Evolutionary conservation across 2,113 vertebrate genomes (phyloP).

Genomic region (Pongo pygmaeus): DNA sequence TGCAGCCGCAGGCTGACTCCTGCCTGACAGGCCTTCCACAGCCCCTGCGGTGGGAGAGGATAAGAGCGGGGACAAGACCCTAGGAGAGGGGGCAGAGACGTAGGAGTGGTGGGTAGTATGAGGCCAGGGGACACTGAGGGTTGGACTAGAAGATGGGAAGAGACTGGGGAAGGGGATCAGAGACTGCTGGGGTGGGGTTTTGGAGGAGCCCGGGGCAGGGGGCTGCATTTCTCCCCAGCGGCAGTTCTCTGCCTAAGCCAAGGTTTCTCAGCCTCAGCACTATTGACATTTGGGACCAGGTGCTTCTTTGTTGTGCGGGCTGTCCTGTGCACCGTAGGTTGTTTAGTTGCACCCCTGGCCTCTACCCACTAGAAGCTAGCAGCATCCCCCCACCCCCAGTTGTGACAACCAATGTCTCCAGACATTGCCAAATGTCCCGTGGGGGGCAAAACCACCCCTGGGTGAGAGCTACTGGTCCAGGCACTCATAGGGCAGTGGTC

Average conservation of each 20-base stretch:
- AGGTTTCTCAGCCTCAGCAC: not conserved
- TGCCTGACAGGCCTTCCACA: constrained; percentile 59
- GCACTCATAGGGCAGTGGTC: not conserved
- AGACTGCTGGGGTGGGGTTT: not conserved
- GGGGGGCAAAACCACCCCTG: rapidly evolving
- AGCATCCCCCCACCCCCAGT: not conserved
- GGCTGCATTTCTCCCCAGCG: not conserved
- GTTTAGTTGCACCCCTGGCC: not conserved
- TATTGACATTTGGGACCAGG: not conserved
- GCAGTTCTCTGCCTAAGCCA: not conserved
- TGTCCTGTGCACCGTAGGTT: not conserved
- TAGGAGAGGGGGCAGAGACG: not conserved
- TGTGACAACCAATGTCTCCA: not conserved
- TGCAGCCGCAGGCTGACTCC: constrained; percentile 72
- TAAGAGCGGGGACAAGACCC: not conserved
- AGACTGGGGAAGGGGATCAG: not conserved
- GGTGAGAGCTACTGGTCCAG: not conserved
- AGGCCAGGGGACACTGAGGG: constrained; percentile 3
- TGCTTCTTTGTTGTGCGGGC: not conserved
- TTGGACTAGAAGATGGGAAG: not conserved
- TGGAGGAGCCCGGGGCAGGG: not conserved
- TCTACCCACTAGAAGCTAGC: not conserved
- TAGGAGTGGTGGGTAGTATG: not conserved
- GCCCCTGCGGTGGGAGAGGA: constrained; percentile 24
- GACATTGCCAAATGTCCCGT: not conserved